Percentiles rank a stretch among this genome's conserved stretches.
These are phyloP conservation scores for Notolabrus celidotus DNA, from an alignment of 2,797 vertebrate species.

Conservation along the genomic window DNA sequence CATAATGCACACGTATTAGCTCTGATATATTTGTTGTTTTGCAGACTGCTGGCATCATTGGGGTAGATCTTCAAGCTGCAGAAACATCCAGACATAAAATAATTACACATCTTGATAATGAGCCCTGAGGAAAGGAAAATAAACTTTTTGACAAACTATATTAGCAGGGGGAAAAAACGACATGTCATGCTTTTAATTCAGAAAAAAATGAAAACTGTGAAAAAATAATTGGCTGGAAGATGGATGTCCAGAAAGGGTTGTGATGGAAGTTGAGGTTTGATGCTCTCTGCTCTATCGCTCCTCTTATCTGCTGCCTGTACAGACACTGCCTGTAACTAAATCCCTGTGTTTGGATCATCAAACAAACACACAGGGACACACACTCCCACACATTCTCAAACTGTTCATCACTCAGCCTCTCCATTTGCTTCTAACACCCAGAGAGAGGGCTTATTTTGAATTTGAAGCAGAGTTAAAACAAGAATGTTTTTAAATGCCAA, in stretches of 20 bases:
- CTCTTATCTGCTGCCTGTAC: conserved; percentile 58
- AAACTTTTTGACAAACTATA: conserved; percentile 24
- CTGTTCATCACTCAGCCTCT: conserved; percentile 32
- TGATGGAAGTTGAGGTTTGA: conserved; percentile 51
- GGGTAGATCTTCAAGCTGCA: conserved; percentile 4
- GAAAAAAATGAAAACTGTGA: neutral
- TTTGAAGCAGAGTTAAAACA: neutral
- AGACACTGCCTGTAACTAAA: conserved; percentile 28
- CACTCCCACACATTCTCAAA: conserved; percentile 40
- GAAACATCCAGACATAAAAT: conserved; percentile 1
- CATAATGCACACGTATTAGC: neutral
- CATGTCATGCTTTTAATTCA: conserved; percentile 28
- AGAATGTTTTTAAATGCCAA: neutral
- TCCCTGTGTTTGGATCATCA: conserved; percentile 50
- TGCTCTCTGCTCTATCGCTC: conserved; percentile 52
- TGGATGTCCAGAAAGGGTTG: conserved; percentile 37
- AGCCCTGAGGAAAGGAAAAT: conserved; percentile 11
- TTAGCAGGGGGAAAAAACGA: conserved; percentile 15
- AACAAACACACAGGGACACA: conserved; percentile 32
- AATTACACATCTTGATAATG: conserved; percentile 12
- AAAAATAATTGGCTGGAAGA: conserved; percentile 57
- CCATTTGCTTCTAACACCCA: neutral
- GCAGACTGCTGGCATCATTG: neutral
- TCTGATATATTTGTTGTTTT: neutral
- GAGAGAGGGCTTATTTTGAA: neutral